phyloP scores from a whole-genome alignment of 2,888 invertebrate genomes.

The Watsonalla binaria region DNA sequence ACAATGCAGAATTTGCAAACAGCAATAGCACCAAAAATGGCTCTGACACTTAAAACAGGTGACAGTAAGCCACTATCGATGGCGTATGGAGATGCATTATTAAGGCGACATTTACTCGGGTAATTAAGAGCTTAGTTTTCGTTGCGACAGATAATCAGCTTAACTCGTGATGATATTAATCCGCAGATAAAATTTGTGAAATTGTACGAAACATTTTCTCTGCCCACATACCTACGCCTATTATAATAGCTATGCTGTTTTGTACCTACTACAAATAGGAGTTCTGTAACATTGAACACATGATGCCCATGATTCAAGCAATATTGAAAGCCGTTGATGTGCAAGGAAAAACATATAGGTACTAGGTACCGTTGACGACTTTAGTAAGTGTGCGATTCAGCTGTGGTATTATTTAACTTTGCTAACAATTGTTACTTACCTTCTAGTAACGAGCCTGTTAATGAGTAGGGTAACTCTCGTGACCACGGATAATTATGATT shows the following conservation, averaged over 20 bases:
- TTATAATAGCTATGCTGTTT: background rate
- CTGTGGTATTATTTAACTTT: slow-evolving; percentile 3
- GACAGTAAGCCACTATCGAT: background rate
- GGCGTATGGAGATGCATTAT: background rate
- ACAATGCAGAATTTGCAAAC: too few species aligned
- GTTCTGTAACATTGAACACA: background rate
- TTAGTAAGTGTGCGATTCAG: background rate
- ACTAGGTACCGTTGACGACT: background rate
- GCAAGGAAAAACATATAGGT: background rate
- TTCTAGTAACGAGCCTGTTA: slow-evolving; percentile 24
- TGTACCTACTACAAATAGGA: background rate
- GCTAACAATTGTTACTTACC: slow-evolving; percentile 1
- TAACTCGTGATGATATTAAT: slow-evolving; percentile 44
- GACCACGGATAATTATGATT: slow-evolving; percentile 29
- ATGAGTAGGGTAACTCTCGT: slow-evolving; percentile 28
- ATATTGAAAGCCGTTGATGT: background rate
- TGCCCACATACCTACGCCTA: background rate
- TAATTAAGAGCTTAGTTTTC: slow-evolving; percentile 52
- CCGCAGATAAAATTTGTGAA: slow-evolving; percentile 38
- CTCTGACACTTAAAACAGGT: too few species aligned
- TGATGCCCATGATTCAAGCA: background rate
- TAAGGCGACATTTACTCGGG: slow-evolving; percentile 27
- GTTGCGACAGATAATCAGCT: slow-evolving; percentile 47
- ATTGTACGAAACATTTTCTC: slow-evolving; percentile 24
- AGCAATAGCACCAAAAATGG: too few species aligned